Base-by-base conservation (phyloP, 2,113 vertebrate genomes). In the Perca schrenkii region DNA sequence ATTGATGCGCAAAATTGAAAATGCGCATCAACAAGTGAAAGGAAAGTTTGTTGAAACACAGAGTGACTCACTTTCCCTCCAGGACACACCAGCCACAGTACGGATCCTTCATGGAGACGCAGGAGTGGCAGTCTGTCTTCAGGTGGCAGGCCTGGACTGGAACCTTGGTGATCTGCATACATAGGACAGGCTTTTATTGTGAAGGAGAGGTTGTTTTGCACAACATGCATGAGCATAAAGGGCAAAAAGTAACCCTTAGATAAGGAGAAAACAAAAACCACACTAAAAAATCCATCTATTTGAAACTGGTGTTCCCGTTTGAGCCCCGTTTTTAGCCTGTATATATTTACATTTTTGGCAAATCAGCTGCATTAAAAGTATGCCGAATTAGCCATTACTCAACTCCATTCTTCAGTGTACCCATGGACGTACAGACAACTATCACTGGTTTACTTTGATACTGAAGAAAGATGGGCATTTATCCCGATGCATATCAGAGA, bases 31-130 rank as follows among this genome's bases (percentile, higher is more conserved):
- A 40, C 40, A 40, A 40, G 40, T 10, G 40, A 43, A 43, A 11
- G 40, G 8, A 11, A 43, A 43, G 8, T 40, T 43, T 43, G 40
- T 11, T 43, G 8, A 43, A 43, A 11, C 46, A 22, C 58, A 49
- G 2, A 31, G 25, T 2, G n/a, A 88, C 96, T 95, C 91, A 98
- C 97, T 89, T 95, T 92, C 97, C 97, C 91, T 99, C 96, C 21
- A 95, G 73, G 10, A 98, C 97, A 8, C 98, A 99, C 98, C 98
- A 99, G 90, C 98, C 98, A 0, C 98, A 99, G 94, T 98, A 99
- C 0, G 98, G 98, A 67, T 99, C 98, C 86, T 90, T 94, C 0
- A 96, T 95, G 1, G 92, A 68, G 2, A 94, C 80, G 54, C 98
- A 99, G 64, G 95, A 95, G 0, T 89, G 80, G 21, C 98, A 99